phyloP scores from a whole-genome alignment of 2,797 vertebrate species.

The Hyperoplus immaculatus region DNA sequence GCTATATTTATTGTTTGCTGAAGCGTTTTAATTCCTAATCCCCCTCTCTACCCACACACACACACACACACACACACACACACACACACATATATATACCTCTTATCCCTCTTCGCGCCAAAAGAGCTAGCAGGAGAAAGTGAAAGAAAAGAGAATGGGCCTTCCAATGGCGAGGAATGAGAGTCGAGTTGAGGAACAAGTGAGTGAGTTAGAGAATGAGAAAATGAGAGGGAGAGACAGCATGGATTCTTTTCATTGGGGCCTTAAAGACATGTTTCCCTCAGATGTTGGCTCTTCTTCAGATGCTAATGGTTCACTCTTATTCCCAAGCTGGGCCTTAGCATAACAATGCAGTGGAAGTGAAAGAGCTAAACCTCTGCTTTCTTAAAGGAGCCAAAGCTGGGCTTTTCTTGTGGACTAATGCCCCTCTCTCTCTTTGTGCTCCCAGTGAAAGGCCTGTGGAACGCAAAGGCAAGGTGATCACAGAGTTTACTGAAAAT shows the following conservation, averaged over 20 bases:
- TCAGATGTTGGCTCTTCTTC: slow-evolving; percentile 90
- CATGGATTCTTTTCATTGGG: slow-evolving; percentile 86
- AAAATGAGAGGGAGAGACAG: slow-evolving; percentile 85
- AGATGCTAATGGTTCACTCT: slow-evolving; percentile 88
- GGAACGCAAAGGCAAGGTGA: slow-evolving; percentile 85
- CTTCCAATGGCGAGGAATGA: slow-evolving; percentile 73
- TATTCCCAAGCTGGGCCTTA: slow-evolving; percentile 85
- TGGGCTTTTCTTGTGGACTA: slow-evolving; percentile 87
- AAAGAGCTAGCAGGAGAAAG: slow-evolving; percentile 75
- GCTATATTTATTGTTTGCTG: slow-evolving; percentile 60
- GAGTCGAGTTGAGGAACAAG: slow-evolving; percentile 81
- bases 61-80: slow-evolving; percentile 17
- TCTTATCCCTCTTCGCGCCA: slow-evolving; percentile 71
- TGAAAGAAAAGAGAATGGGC: slow-evolving; percentile 76
- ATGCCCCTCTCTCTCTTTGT: slow-evolving; percentile 86
- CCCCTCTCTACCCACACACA: slow-evolving; percentile 31
- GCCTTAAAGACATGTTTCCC: slow-evolving; percentile 85
- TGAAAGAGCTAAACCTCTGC: slow-evolving; percentile 90
- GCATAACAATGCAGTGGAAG: slow-evolving; percentile 89
- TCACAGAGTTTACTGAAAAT: slow-evolving; percentile 86
- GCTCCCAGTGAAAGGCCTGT: slow-evolving; percentile 81
- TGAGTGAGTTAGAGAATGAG: slow-evolving; percentile 83
- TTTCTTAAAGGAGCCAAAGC: slow-evolving; percentile 88
- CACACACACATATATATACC: slow-evolving; percentile 40
- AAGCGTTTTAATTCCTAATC: slow-evolving; percentile 62